Conservation (phyloP, 2,113 vertebrate genomes). For the Bathybates hornii region DNA sequence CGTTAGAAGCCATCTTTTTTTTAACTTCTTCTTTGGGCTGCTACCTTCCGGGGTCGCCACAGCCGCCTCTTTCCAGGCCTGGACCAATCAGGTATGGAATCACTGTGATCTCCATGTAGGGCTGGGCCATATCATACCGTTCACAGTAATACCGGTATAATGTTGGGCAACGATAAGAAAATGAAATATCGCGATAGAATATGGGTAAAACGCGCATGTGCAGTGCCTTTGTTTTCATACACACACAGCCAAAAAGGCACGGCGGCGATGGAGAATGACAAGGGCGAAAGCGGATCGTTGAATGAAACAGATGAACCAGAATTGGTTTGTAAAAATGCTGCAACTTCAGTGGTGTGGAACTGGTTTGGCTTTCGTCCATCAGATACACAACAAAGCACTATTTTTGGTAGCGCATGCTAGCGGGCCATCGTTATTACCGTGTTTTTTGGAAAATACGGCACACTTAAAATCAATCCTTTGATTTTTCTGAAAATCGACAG, state of each 20-base stretch:
- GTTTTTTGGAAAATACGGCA: rapidly evolving
- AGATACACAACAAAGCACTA: too few relatives aligned
- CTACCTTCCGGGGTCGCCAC: background rate
- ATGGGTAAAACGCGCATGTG: rapidly evolving
- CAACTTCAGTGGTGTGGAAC: too few relatives aligned
- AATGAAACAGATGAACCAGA: background rate
- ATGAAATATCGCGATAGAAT: background rate
- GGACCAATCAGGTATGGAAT: background rate
- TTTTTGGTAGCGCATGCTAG: too few relatives aligned
- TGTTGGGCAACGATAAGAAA: background rate
- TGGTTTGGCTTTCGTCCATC: too few relatives aligned
- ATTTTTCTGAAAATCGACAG: rapidly evolving
- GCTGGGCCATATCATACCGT: background rate
- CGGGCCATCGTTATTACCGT: too few relatives aligned
- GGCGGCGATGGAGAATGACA: rapidly evolving
- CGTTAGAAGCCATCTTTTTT: background rate
- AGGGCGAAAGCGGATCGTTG: rapidly evolving
- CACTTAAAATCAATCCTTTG: too few relatives aligned
- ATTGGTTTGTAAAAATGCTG: rapidly evolving
- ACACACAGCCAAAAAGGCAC: too few relatives aligned
- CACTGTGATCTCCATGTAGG: background rate
- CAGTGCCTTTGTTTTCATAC: background rate
- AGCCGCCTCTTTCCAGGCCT: background rate
- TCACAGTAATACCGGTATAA: background rate
- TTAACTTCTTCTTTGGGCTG: background rate